phyloP scores from a whole-genome alignment of 2,113 vertebrate species.

The Notarius quadriscutis region DNA sequence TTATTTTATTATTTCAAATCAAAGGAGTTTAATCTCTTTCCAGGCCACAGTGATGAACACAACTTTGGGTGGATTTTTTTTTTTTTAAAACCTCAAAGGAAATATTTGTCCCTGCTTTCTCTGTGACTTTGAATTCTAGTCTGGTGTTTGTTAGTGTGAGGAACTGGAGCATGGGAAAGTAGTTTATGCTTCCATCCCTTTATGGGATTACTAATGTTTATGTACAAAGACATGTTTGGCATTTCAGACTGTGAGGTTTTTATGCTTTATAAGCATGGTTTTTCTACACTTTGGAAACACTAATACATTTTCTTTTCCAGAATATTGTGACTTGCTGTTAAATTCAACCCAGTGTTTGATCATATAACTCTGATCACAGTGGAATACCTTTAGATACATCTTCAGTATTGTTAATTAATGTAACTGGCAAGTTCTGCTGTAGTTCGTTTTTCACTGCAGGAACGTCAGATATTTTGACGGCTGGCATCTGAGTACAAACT shows the following conservation, averaged over 20 bases:
- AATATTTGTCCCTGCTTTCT: not conserved
- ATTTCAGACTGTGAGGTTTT: not conserved
- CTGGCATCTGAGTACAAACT: not conserved
- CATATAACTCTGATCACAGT: not conserved
- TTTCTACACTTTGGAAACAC: not conserved
- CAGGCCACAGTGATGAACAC: not conserved
- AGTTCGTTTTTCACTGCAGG: too few species aligned
- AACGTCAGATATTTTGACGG: not conserved
- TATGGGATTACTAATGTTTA: constrained; percentile 4
- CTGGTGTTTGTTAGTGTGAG: constrained; percentile 15
- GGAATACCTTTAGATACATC: not conserved
- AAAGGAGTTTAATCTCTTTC: not conserved
- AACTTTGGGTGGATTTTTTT: not conserved
- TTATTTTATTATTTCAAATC: not conserved
- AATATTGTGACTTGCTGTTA: not conserved
- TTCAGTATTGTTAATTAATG: not conserved
- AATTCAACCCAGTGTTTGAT: not conserved
- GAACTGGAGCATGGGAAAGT: constrained; percentile 12
- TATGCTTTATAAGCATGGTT: not conserved
- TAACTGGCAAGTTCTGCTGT: not conserved
- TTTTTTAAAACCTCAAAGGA: constrained; percentile 1
- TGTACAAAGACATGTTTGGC: not conserved
- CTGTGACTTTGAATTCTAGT: constrained; percentile 12
- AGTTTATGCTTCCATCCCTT: constrained; percentile 12
- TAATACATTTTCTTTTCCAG: not conserved